Evolutionary conservation across 2,797 vertebrate genomes (phyloP).

Genomic region (Phoebastria nigripes): DNA sequence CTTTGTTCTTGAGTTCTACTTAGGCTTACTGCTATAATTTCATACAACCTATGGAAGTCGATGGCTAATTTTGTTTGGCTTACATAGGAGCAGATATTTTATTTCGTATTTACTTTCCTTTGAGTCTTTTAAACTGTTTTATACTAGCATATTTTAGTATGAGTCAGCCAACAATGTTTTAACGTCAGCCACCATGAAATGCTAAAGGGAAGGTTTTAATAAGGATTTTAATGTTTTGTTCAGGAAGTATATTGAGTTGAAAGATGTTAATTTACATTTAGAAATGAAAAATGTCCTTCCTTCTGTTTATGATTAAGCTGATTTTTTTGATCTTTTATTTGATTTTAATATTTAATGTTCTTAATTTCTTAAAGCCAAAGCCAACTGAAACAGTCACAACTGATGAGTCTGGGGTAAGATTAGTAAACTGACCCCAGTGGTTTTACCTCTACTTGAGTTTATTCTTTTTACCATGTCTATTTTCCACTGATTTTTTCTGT

Average conservation of each 20-base stretch:
- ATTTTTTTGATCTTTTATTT: constrained; percentile 47
- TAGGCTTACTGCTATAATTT: background rate
- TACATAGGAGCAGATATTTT: background rate
- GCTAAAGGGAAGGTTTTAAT: background rate
- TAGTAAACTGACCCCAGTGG: constrained; percentile 76
- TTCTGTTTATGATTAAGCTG: constrained; percentile 47
- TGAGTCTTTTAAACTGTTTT: background rate
- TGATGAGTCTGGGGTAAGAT: constrained; percentile 98
- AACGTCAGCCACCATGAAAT: background rate
- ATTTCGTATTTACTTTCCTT: background rate
- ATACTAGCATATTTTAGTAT: background rate
- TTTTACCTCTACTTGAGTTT: constrained; percentile 82
- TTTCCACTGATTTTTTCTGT: constrained; percentile 71
- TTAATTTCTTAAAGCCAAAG: constrained; percentile 99
- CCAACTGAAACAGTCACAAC: constrained; percentile 98
- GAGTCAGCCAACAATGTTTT: background rate
- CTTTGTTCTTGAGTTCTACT: background rate
- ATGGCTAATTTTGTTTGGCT: background rate
- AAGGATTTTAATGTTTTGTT: background rate
- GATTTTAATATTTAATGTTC: constrained; percentile 86
- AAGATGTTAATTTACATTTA: background rate
- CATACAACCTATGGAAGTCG: background rate
- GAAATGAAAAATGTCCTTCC: constrained; percentile 1
- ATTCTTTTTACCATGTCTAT: constrained; percentile 75
- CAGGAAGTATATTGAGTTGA: background rate